These are phyloP conservation scores for Drosophila watanabei DNA, from an alignment of 1,140 invertebrate genomes.

Conservation along the genomic window DNA sequence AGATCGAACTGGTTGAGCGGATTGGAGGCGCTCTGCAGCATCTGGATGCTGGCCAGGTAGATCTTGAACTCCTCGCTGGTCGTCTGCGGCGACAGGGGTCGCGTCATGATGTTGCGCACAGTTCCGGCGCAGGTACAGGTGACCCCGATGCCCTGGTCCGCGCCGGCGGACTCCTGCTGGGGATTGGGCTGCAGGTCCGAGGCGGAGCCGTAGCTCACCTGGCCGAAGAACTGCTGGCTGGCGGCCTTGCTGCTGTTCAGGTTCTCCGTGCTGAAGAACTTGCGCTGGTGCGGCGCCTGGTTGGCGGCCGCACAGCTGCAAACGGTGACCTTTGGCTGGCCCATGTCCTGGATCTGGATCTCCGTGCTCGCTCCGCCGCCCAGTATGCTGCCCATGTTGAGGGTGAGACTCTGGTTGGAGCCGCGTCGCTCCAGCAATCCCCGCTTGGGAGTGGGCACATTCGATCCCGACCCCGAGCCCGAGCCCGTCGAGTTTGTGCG, in stretches of 20 bases:
- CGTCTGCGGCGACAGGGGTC: conserved; percentile 87
- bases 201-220: conserved; percentile 78
- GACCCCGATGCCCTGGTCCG: conserved; percentile 28
- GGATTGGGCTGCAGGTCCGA: conserved; percentile 78
- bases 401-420: conserved; percentile 94
- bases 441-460: conserved; percentile 86
- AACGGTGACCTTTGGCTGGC: conserved; percentile 59
- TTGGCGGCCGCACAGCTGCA: conserved; percentile 74
- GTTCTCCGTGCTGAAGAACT: conserved; percentile 84
- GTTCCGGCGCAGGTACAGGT: conserved; percentile 68
- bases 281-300: conserved; percentile 84
- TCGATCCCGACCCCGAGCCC: conserved; percentile 48
- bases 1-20: conserved; percentile 87
- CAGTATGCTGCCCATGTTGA: conserved; percentile 87
- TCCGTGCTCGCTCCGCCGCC: conserved; percentile 24
- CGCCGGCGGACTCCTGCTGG: conserved; percentile 4
- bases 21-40: conserved; percentile 89
- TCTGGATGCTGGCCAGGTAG: conserved; percentile 90
- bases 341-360: conserved; percentile 34
- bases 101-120: conserved; percentile 88
- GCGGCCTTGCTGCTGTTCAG: conserved; percentile 64
- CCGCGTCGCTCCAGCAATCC: conserved; percentile 92
- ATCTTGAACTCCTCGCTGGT: conserved; percentile 89
- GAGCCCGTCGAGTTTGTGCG: conserved; percentile 56
- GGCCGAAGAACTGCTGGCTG: conserved; percentile 52